phyloP scores from a whole-genome alignment of 2,888 invertebrate species.

The Tanaodytes sp. region DNA sequence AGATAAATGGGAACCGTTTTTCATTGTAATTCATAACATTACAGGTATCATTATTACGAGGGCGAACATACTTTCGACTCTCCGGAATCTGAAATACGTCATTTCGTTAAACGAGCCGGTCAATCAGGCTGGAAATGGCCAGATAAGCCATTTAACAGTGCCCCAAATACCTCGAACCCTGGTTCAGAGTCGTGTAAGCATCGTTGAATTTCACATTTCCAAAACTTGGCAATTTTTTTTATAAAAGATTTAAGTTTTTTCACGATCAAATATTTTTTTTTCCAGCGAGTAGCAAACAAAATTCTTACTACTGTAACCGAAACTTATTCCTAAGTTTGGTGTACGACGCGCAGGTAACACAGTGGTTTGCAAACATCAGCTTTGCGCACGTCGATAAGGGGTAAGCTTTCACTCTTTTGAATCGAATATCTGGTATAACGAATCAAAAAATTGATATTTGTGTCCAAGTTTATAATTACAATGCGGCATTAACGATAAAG shows the following conservation, averaged over 20 bases:
- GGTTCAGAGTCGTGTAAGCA: slow-evolving; percentile 69
- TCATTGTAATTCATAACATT: too few relatives aligned
- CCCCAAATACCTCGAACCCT: slow-evolving; percentile 77
- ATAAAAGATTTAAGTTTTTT: too few relatives aligned
- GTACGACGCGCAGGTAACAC: slow-evolving; percentile 90
- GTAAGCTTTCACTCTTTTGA: slow-evolving; percentile 74
- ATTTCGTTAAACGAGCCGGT: slow-evolving; percentile 86
- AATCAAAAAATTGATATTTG: too few relatives aligned
- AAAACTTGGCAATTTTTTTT: not conserved
- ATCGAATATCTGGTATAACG: too few relatives aligned
- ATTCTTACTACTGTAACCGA: slow-evolving; percentile 82
- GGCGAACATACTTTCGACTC: slow-evolving; percentile 80
- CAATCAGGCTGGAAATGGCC: slow-evolving; percentile 86
- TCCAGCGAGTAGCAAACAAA: slow-evolving; percentile 58
- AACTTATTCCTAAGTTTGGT: slow-evolving; percentile 88
- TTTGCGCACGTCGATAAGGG: slow-evolving; percentile 82
- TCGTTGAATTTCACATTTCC: too few relatives aligned
- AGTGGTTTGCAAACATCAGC: slow-evolving; percentile 87
- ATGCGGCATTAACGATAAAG: too few relatives aligned
- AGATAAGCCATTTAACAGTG: slow-evolving; percentile 75
- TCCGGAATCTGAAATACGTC: slow-evolving; percentile 84
- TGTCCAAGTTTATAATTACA: too few relatives aligned
- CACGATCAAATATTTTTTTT: slow-evolving; percentile 12
- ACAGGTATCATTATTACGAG: slow-evolving; percentile 85
- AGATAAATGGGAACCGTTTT: too few relatives aligned